Evolutionary conservation across 2,113 vertebrate species (phyloP), one percentile per base, ranked within the genome.

Genomic region (Okapia johnstoni): DNA sequence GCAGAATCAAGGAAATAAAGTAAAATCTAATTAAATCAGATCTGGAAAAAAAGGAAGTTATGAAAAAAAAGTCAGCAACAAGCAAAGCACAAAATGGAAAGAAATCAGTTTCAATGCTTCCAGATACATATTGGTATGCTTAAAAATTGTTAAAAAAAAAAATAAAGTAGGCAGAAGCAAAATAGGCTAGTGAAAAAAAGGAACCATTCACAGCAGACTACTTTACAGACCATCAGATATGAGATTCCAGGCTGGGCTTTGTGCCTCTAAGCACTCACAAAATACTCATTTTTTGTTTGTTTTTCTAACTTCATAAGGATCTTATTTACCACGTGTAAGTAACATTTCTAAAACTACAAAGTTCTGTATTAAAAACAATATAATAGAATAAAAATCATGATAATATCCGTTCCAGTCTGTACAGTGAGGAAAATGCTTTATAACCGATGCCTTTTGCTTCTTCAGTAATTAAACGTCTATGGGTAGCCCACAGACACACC

Each of bases 1-100:
- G 46, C 61, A 80, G 73, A 90, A 85, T 85, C 77, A 86, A 93
- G 92, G 92, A 97, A 94, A 94, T 88, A 88, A 88, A 96, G 92
- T n/a, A 66, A 93, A 94, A 94, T 23, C 33, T 81, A 97, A 96
- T 96, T 85, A 95, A 94, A 88, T 86, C 40, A 36, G 73, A 93
- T 93, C 89, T 7, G 54, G 96, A 85, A 96, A 93, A 61, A 54
- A 7, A 23, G 85, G 58, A 90, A 92, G 46, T 57, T 70, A 94
- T n/a, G 25, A 2, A 4, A 30, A 70, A 70, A 85, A 88, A 85
- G 54, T 80, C 73, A 54, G 52, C 85, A 33, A 76, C 96, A 88
- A 95, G 25, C 86, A 66, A 94, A 94, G n/a, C 77, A 83, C 93
- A 40, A 73, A 73, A 93, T 83, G 43, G 83, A 81, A 96, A 96